A percentile compares a stretch with the other conserved stretches of the same genome.
phyloP scores from a whole-genome alignment of 2,113 vertebrate genomes.

The Lycaon pictus region DNA sequence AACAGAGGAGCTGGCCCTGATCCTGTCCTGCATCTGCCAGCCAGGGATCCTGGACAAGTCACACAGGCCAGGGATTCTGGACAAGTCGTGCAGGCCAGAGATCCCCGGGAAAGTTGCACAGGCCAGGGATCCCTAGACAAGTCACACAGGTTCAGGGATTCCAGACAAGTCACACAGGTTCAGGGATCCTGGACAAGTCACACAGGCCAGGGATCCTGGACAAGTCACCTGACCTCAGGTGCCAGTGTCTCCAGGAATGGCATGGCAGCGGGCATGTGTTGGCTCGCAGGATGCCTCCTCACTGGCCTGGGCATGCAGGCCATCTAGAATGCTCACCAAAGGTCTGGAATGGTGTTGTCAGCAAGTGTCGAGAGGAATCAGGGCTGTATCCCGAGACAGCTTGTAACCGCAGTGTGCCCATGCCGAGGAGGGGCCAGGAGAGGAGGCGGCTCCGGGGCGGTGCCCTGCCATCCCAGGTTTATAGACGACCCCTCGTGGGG shows the following conservation, averaged over 20 bases:
- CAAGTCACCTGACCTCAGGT: too few species aligned
- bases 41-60: neutral
- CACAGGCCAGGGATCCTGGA: too few species aligned
- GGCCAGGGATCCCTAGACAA: too few species aligned
- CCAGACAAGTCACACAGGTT: too few species aligned
- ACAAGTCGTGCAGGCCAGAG: neutral
- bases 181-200: too few species aligned
- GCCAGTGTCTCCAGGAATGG: too few species aligned
- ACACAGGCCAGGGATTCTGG: neutral
- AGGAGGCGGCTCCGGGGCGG: neutral
- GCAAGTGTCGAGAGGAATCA: neutral
- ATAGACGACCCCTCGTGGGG: neutral
- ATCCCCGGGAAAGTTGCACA: too few species aligned
- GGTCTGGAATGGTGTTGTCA: neutral
- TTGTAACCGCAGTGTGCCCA: rapidly evolving
- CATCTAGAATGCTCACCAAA: rapidly evolving
- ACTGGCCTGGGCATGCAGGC: rapidly evolving
- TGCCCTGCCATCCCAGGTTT: neutral
- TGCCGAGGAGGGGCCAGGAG: neutral
- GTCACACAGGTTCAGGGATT: too few species aligned
- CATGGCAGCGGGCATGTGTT: too few species aligned
- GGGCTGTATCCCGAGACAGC: neutral
- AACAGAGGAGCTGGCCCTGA: neutral
- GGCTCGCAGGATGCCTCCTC: neutral
- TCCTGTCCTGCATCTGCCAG: neutral